phyloP scores from a whole-genome alignment of 2,797 vertebrate genomes.

The Sebastes baramenuke region DNA sequence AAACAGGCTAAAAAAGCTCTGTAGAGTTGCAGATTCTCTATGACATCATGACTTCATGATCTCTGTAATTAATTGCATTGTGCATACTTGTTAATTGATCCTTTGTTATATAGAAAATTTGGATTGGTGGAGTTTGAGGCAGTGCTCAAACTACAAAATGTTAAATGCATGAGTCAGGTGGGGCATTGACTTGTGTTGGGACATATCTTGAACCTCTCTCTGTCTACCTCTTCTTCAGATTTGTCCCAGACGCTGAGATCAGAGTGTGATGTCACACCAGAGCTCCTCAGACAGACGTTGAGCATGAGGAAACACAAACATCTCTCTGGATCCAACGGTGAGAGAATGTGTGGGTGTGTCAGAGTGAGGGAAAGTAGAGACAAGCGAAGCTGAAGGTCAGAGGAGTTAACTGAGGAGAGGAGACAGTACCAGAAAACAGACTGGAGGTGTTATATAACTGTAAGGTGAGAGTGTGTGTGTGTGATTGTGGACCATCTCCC shows the following conservation, averaged over 20 bases:
- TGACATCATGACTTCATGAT: not conserved
- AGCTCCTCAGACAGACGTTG: conserved; percentile 86
- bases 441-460: not conserved
- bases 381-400: not conserved
- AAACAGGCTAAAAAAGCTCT: not conserved
- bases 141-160: not conserved
- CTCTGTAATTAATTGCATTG: not conserved
- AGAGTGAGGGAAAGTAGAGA: not conserved
- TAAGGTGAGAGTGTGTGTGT: not conserved
- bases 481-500: not conserved
- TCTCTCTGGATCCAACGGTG: conserved; percentile 83
- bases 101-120: not conserved
- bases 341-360: conserved; percentile 14
- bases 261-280: conserved; percentile 74
- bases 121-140: not conserved
- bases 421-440: not conserved
- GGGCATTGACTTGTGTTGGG: not conserved
- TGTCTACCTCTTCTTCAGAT: conserved; percentile 56
- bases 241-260: conserved; percentile 72
- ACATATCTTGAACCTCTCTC: not conserved
- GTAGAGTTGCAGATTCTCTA: not conserved
- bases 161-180: not conserved
- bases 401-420: not conserved
- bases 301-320: conserved; percentile 84
- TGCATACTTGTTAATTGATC: not conserved